Evolutionary conservation across 2,797 vertebrate species (phyloP).

Genomic region (Melopsittacus undulatus): DNA sequence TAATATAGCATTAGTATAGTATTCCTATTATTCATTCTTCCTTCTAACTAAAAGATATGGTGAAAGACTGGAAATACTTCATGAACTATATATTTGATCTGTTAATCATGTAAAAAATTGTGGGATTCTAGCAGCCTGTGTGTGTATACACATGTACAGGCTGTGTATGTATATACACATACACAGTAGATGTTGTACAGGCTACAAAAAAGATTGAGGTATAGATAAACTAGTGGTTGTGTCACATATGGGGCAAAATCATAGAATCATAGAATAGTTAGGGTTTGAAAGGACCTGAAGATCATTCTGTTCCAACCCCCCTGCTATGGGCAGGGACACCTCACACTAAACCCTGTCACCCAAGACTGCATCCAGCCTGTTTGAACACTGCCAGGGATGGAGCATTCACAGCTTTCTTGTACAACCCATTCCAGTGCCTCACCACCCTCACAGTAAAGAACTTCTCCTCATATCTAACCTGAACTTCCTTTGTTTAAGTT

Average conservation of each 20-base stretch:
- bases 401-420: too few species aligned
- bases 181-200: neutral
- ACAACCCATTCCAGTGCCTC: too few species aligned
- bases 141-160: neutral
- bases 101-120: neutral
- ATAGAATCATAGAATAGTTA: neutral
- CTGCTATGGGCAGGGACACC: too few species aligned
- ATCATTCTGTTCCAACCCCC: too few species aligned
- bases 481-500: too few species aligned
- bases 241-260: neutral
- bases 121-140: neutral
- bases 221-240: neutral
- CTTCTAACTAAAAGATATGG: neutral
- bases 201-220: neutral
- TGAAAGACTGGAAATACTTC: neutral
- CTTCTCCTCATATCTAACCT: too few species aligned
- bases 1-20: neutral
- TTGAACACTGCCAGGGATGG: too few species aligned
- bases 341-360: too few species aligned
- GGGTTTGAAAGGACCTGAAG: too few species aligned
- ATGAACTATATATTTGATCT: neutral
- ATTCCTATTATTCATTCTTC: neutral
- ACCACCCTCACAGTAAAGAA: too few species aligned
- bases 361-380: too few species aligned
- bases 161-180: neutral